Conservation (phyloP, 2,888 invertebrate genomes). For the Pyrrhosoma nymphula region DNA sequence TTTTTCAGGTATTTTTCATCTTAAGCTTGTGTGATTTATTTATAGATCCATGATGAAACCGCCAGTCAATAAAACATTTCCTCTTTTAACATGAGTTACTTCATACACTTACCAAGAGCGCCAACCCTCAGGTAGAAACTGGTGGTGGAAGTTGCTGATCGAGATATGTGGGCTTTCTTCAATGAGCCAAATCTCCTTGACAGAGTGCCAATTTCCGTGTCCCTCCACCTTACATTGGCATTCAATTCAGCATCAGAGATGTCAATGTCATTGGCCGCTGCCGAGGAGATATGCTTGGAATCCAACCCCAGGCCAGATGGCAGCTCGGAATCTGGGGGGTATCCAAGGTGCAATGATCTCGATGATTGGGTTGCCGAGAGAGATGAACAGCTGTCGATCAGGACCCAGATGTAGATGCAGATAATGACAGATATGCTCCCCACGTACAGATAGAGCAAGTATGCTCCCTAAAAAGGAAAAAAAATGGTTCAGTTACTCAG, state of each 20-base stretch:
- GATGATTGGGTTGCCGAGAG: constrained; percentile 71
- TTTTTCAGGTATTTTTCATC: not conserved
- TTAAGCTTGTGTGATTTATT: not conserved
- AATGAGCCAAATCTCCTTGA: constrained; percentile 79
- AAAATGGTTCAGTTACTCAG: constrained; percentile 39
- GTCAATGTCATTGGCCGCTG: not conserved
- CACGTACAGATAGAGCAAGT: constrained; percentile 80
- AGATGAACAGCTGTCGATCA: constrained; percentile 79
- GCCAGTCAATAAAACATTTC: too few relatives aligned
- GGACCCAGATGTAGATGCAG: constrained; percentile 80
- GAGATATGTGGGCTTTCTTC: constrained; percentile 80
- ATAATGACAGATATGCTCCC: constrained; percentile 80
- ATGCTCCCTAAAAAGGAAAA: constrained; percentile 77
- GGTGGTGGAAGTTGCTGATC: constrained; percentile 78
- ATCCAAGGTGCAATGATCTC: constrained; percentile 35
- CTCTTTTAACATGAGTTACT: too few relatives aligned
- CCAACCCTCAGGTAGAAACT: constrained; percentile 80
- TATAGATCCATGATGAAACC: too few relatives aligned
- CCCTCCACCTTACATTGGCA: constrained; percentile 74
- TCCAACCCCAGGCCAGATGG: constrained; percentile 23
- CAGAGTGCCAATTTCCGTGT: constrained; percentile 78
- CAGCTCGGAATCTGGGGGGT: constrained; percentile 41
- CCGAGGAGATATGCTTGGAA: not conserved
- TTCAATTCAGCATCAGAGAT: constrained; percentile 69
- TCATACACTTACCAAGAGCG: constrained; percentile 77